Evolutionary conservation across 2,888 invertebrate genomes (phyloP).

Genomic region (Mimumesa dahlbomi): DNA sequence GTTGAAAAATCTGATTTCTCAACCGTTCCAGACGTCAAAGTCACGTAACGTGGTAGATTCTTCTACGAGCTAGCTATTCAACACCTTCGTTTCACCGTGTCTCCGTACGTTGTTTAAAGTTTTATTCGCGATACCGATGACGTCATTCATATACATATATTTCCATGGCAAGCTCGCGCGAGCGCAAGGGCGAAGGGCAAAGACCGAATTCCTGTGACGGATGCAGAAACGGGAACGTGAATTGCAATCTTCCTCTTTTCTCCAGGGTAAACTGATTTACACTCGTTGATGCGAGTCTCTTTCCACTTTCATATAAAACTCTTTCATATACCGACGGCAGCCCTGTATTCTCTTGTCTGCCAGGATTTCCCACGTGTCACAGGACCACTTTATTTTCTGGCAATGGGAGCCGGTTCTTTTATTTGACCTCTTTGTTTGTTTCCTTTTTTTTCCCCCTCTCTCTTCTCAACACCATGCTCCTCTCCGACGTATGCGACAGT

Average conservation of each 20-base stretch:
- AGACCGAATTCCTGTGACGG: conserved; percentile 4
- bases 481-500: conserved; percentile 17
- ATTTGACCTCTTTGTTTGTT: conserved; percentile 41
- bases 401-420: conserved; percentile 54
- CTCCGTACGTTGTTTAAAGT: too few relatives aligned
- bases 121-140: too few relatives aligned
- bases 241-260: conserved; percentile 43
- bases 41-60: too few relatives aligned
- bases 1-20: too few relatives aligned
- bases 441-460: conserved; percentile 13
- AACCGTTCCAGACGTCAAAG: too few relatives aligned
- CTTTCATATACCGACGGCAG: conserved; percentile 48
- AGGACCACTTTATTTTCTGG: conserved; percentile 63
- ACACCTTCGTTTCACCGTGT: too few relatives aligned
- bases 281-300: conserved; percentile 39
- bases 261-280: conserved; percentile 51
- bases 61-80: too few relatives aligned
- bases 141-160: background rate
- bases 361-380: conserved; percentile 56
- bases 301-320: conserved; percentile 41
- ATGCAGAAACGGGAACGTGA: conserved; percentile 16
- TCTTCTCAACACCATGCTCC: too few relatives aligned
- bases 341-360: conserved; percentile 37
- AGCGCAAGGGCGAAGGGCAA: background rate
- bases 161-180: background rate